Evolutionary conservation across 2,797 vertebrate genomes (phyloP), one percentile per base, ranked within the genome.

Genomic region (Lemur catta): DNA sequence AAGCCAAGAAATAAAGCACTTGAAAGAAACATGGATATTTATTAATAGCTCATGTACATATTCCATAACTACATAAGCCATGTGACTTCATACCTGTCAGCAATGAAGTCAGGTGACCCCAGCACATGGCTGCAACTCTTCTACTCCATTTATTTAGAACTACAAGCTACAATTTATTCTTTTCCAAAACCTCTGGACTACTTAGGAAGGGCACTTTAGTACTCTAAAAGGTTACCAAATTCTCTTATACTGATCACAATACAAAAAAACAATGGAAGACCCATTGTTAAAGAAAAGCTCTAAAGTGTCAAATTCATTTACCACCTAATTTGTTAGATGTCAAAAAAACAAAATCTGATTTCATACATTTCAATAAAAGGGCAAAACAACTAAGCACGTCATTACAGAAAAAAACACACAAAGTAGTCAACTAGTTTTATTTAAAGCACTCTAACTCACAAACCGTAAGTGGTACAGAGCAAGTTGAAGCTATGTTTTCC

Each of bases 281-380:
- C 48, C 59, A 96, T 7, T 30, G n/a, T 88, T 81, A 94, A 94
- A 93, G 55, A 72, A 75, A 50, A 94, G 26, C n/a, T 94, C 41
- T 93, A 61, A 57, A 94, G 90, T 43, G 35, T 80, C 71, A 95
- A 96, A 89, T 65, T 89, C 59, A 85, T 88, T 84, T 93, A 95
- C 67, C 61, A 92, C 33, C 48, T 65, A 84, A 55, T 71, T 61
- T 20, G 33, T 55, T 69, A 74, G 14, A 57, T 84, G 59, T 13
- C 33, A 85, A 65, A 72, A 33, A 52, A 61, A 41, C 7, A 87
- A 84, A 93, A 79, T 33, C 55, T 74, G 75, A 87, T 67, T 35
- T 80, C 38, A 85, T 69, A 88, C 55, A 95, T 94, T 89, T 89
- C 89, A 90, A 57, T 41, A 15, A 50, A 87, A 88, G 26, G 35